A percentile compares a stretch with the other conserved stretches of the same genome.
Conservation (phyloP, 2,797 vertebrate species). For the Pampus argenteus region DNA sequence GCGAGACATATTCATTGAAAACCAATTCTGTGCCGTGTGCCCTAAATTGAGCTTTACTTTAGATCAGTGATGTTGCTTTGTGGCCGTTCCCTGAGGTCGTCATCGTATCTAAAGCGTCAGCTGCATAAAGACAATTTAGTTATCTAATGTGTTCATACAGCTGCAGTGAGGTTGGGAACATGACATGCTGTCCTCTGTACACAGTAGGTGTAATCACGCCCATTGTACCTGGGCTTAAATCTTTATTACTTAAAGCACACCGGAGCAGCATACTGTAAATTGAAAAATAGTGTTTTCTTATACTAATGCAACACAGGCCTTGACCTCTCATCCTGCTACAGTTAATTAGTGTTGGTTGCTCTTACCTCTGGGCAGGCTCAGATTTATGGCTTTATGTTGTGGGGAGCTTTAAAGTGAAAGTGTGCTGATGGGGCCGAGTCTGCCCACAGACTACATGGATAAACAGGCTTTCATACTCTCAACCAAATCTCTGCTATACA, state of each 20-base stretch:
- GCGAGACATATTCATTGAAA: conserved; percentile 62
- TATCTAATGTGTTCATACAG: conserved; percentile 33
- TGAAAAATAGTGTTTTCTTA: conserved; percentile 86
- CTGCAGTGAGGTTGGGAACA: conserved; percentile 20
- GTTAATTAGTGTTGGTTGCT: conserved; percentile 85
- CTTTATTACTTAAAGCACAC: conserved; percentile 61
- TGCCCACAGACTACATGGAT: conserved; percentile 46
- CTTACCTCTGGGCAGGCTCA: conserved; percentile 81
- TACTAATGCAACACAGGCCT: conserved; percentile 81
- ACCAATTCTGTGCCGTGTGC: conserved; percentile 42
- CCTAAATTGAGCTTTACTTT: conserved; percentile 60
- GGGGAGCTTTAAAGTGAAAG: conserved; percentile 66
- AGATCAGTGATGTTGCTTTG: conserved; percentile 60
- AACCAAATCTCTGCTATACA: conserved; percentile 17
- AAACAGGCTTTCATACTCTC: conserved; percentile 49
- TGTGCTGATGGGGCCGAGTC: conserved; percentile 37
- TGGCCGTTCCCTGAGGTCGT: conserved; percentile 50
- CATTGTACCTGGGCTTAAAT: conserved; percentile 46
- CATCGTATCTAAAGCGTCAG: conserved; percentile 37
- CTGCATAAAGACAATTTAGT: conserved; percentile 41
- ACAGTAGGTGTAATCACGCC: conserved; percentile 36
- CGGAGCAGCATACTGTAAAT: conserved; percentile 68
- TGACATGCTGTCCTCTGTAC: conserved; percentile 29
- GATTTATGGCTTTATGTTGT: conserved; percentile 85
- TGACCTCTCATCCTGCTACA: conserved; percentile 82